phyloP scores from a whole-genome alignment of 2,797 vertebrate genomes.

The Chloroceryle inda region DNA sequence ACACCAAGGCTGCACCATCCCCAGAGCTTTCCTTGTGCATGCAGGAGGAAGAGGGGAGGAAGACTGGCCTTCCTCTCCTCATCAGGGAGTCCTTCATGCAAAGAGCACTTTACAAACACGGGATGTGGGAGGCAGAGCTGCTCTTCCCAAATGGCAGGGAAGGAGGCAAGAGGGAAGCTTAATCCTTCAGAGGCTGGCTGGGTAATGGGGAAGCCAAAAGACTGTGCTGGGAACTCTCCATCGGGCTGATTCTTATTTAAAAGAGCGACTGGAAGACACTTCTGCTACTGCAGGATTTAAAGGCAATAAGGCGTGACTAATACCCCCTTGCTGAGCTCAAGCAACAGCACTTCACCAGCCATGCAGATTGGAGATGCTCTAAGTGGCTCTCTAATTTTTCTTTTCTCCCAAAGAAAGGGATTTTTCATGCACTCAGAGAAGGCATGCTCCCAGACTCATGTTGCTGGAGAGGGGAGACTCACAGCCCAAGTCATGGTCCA shows the following conservation, averaged over 20 bases:
- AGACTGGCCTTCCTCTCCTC: not conserved
- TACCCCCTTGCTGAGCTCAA: not conserved
- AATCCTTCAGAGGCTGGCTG: not conserved
- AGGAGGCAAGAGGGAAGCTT: not conserved
- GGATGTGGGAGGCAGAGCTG: not conserved
- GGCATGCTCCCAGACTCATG: fast-evolving
- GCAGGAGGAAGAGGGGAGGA: not conserved
- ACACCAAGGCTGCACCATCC: not conserved
- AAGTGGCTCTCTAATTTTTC: not conserved
- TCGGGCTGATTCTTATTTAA: slow-evolving; percentile 35
- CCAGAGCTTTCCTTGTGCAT: fast-evolving
- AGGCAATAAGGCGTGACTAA: slow-evolving; percentile 47
- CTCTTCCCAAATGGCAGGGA: not conserved
- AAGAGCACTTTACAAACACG: not conserved
- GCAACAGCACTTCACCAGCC: not conserved
- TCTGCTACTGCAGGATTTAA: not conserved
- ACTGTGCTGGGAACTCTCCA: not conserved
- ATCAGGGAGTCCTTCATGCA: not conserved
- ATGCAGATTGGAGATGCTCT: not conserved
- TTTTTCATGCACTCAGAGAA: not conserved
- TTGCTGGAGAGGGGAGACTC: not conserved
- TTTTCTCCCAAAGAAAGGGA: not conserved
- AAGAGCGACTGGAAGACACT: not conserved
- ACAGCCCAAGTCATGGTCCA: not conserved
- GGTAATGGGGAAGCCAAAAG: not conserved